Base-by-base conservation (phyloP, 2,113 vertebrate genomes). In the Pteruthius melanotis region DNA sequence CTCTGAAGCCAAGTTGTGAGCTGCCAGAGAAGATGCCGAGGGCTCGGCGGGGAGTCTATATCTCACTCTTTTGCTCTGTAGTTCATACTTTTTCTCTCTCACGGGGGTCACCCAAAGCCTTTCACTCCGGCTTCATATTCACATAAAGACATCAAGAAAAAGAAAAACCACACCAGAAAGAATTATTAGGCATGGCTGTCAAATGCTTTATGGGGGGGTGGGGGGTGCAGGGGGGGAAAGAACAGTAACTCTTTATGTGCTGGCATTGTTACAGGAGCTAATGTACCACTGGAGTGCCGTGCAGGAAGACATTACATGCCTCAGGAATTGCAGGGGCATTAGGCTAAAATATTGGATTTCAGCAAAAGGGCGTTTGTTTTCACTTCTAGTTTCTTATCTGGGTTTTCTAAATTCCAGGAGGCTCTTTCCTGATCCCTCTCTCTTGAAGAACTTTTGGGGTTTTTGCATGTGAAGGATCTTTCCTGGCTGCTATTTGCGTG, bases 141-240 rank as follows among this genome's bases (percentile, higher is more conserved):
- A 97, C 98, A 99, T 99, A 99, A 99, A 99, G 99, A 99, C 99
- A 99, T 99, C 99, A 99, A 99, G 98, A 98, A 98, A 98, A 98
- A 97, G 87, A 98, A 98, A 98, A 98, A 98, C 97, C 94, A 97
- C 98, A 97, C 98, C 98, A 98, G 99, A 99, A 99, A 99, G 99
- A 99, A 99, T 99, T 99, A 99, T 99, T 99, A 98, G 99, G 98
- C 99, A 99, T 98, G 99, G 99, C 98, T 99, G 99, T 99, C 99
- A 99, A 97, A 97, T 95, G 98, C 98, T 99, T 98, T 98, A 97
- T 97, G 95, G 95, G 94, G 56, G 66, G 74, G 70, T 72, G 80
- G 56, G 70, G 50, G 40, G 60, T 7, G 79, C 19, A 12, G 94
- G 91, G 91, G 91, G 80, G 94, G 95, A 88, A 83, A 85, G 69